Conservation (phyloP, 1,140 invertebrate genomes). For the Sitobion miscanthi region DNA sequence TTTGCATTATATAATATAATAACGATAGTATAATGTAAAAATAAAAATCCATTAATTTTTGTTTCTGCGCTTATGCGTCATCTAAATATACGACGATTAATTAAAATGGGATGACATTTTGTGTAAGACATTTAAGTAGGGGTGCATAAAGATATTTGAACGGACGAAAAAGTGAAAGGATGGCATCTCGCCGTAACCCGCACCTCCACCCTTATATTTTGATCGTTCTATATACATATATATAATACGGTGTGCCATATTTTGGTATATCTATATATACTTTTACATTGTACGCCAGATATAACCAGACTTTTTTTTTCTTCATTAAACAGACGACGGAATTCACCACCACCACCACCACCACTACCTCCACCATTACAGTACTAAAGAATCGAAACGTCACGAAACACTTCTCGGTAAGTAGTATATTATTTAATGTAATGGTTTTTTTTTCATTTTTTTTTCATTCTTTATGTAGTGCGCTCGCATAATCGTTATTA, state of each 20-base stretch:
- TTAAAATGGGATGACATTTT: slow-evolving; percentile 5
- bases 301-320: neutral
- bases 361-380: too few relatives aligned
- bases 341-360: neutral
- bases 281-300: neutral
- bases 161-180: neutral
- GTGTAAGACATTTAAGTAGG: neutral
- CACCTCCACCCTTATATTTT: neutral
- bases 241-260: neutral
- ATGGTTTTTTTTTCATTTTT: neutral
- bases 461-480: neutral
- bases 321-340: neutral
- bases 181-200: neutral
- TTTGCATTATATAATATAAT: neutral
- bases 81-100: slow-evolving; percentile 3
- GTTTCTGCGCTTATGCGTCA: neutral
- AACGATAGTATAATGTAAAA: neutral
- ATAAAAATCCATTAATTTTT: neutral
- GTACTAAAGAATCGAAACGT: neutral
- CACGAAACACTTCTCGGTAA: slow-evolving; percentile 4
- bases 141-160: neutral
- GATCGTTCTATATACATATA: neutral
- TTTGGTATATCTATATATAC: neutral
- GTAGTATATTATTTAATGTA: neutral
- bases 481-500: neutral